A percentile compares a stretch with the other conserved stretches of the same genome.
phyloP scores from a whole-genome alignment of 1,140 invertebrate species.

The Carposina sasakii region DNA sequence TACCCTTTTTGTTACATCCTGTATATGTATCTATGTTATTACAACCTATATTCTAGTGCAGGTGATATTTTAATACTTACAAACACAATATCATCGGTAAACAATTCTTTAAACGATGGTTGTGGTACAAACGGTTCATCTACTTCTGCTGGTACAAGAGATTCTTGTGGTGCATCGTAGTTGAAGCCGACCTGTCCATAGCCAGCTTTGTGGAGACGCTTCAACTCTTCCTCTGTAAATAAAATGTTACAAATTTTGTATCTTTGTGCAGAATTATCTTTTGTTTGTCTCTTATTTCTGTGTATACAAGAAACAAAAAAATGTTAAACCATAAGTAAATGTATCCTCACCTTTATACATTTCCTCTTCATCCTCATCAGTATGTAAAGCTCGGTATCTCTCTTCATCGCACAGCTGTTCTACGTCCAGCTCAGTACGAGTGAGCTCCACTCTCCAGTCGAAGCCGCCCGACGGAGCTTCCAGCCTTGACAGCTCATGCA shows the following conservation, averaged over 20 bases:
- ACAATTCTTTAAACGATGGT: constrained; percentile 74
- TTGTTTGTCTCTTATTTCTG: not conserved
- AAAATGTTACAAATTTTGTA: constrained; percentile 4
- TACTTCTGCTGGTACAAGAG: constrained; percentile 68
- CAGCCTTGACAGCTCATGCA: constrained; percentile 83
- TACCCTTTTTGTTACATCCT: too few species aligned
- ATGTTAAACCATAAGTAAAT: not conserved
- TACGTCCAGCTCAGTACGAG: constrained; percentile 84
- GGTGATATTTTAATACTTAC: constrained; percentile 72
- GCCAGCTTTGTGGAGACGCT: constrained; percentile 82
- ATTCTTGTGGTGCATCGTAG: constrained; percentile 79
- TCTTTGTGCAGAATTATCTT: too few species aligned
- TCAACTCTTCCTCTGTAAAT: constrained; percentile 90
- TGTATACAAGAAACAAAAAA: not conserved
- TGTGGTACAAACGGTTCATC: constrained; percentile 83
- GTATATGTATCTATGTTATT: too few species aligned
- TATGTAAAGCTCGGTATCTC: constrained; percentile 88
- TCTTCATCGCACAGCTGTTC: constrained; percentile 94
- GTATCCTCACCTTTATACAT: constrained; percentile 88
- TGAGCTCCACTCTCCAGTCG: constrained; percentile 79
- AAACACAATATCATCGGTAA: constrained; percentile 82
- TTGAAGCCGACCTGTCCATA: constrained; percentile 89
- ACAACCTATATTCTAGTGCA: too few species aligned
- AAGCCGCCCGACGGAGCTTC: constrained; percentile 83
- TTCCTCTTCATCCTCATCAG: constrained; percentile 88